Base-by-base conservation (phyloP, 2,113 vertebrate species). In the Hippocampus guttulatus region DNA sequence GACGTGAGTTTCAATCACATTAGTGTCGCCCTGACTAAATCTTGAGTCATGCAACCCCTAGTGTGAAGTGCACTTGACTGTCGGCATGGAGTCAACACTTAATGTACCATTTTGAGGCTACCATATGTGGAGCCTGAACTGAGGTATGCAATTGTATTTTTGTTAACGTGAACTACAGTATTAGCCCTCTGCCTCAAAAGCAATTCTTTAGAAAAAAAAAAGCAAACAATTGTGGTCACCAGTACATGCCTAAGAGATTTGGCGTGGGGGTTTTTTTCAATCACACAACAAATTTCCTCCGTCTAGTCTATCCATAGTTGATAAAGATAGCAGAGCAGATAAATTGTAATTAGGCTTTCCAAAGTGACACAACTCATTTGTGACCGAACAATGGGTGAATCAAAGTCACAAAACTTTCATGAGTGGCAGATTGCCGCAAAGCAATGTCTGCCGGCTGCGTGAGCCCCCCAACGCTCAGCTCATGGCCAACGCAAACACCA, bases 401-500 rank as follows among this genome's bases (percentile, higher is more conserved):
- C 64, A 61, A 61, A 64, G 41, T 51, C 67, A 33, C 8, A 63
- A 47, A 14, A 64, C 65, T 71, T 67, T 68, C n/a, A 43, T 66
- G 63, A 69, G 69, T 76, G 54, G 27, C 72, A 80, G 70, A 65
- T 21, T 47, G 54, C 45, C 67, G 49, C 25, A 79, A 75, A 69
- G 49, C 25, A 79, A 75, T 74, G 40, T 47, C 70, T n/a, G 30
- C 12, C 58, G 49, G 27, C 64, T 16, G 55, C 78, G 74, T 74
- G 71, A 69, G 77, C 52, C 43, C n/a, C 64, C 66, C 38, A 65
- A 71, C 52, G 23, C 60, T 61, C 57, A 80, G 72, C 64, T 75
- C 67, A 62, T 63, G 69, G 79, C 82, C 77, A 82, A 84, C 72
- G 65, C 55, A 78, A 84, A 77, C 64, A 75, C 63, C 47, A 55